phyloP scores from a whole-genome alignment of 2,888 invertebrate genomes.

The Dorcus hopei region DNA sequence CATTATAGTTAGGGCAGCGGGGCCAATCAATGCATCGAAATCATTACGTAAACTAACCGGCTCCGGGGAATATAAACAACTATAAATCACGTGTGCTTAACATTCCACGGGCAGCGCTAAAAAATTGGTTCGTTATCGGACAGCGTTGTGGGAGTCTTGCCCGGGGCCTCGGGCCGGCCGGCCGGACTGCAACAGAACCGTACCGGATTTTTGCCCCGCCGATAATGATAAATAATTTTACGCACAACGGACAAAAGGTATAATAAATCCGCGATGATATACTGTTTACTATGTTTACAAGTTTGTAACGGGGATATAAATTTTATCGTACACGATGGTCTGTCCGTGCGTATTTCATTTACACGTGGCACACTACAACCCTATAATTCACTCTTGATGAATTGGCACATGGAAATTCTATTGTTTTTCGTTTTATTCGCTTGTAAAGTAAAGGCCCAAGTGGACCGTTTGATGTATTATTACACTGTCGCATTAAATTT shows the following conservation, averaged over 20 bases:
- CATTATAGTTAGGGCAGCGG: slow-evolving; percentile 13
- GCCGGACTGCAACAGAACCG: slow-evolving; percentile 4
- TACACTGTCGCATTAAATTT: too few species aligned
- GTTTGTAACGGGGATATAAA: slow-evolving; percentile 8
- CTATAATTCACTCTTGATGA: slow-evolving; percentile 16
- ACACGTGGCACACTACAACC: slow-evolving; percentile 10
- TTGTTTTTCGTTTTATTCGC: background rate
- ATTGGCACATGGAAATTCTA: slow-evolving; percentile 7
- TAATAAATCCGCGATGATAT: slow-evolving; percentile 14
- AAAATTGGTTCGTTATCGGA: slow-evolving; percentile 16
- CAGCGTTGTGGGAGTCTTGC: slow-evolving; percentile 15
- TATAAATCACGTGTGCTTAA: slow-evolving; percentile 27
- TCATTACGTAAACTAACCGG: slow-evolving; percentile 23
- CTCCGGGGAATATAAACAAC: slow-evolving; percentile 23
- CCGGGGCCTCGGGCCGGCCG: slow-evolving; percentile 1
- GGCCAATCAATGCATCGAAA: slow-evolving; percentile 23
- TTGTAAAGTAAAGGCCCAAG: too few species aligned
- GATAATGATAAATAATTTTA: slow-evolving; percentile 1
- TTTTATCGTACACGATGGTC: slow-evolving; percentile 9
- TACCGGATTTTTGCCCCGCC: background rate
- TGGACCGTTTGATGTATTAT: too few species aligned
- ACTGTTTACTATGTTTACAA: slow-evolving; percentile 7
- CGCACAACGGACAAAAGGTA: background rate
- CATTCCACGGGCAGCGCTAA: slow-evolving; percentile 21
- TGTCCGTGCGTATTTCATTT: slow-evolving; percentile 12